Evolutionary conservation across 2,888 invertebrate species (phyloP).

Genomic region (Eledone cirrhosa): DNA sequence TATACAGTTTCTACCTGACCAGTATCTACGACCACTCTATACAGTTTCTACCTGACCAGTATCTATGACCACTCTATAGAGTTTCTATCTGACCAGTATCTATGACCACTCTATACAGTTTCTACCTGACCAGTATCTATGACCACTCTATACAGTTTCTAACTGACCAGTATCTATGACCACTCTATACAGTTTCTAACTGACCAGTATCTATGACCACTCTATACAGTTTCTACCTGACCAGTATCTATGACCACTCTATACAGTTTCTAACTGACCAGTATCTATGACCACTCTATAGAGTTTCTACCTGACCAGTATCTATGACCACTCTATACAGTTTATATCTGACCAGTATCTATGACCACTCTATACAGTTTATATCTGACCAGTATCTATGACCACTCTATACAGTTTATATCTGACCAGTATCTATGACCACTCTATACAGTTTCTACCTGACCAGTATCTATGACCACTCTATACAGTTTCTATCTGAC

Average conservation of each 20-base stretch:
- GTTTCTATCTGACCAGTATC: conserved; percentile 95
- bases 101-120: conserved; percentile 99
- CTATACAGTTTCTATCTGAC: too few relatives aligned
- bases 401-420: conserved; percentile 99
- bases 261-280: too few relatives aligned
- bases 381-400: conserved; percentile 98
- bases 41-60: too few relatives aligned
- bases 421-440: too few relatives aligned
- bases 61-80: conserved; percentile 42
- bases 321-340: conserved; percentile 99
- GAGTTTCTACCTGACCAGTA: conserved; percentile 93
- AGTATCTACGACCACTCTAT: conserved; percentile 99
- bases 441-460: conserved; percentile 78
- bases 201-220: neutral
- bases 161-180: conserved; percentile 98
- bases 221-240: conserved; percentile 81
- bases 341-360: too few relatives aligned
- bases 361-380: conserved; percentile 70
- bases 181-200: too few relatives aligned
- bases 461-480: conserved; percentile 99
- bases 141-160: conserved; percentile 72
- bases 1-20: conserved; percentile 84
- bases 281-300: conserved; percentile 34
- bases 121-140: too few relatives aligned
- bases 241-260: conserved; percentile 99